Conservation (phyloP, 2,797 vertebrate species). For the Vireo griseus region DNA sequence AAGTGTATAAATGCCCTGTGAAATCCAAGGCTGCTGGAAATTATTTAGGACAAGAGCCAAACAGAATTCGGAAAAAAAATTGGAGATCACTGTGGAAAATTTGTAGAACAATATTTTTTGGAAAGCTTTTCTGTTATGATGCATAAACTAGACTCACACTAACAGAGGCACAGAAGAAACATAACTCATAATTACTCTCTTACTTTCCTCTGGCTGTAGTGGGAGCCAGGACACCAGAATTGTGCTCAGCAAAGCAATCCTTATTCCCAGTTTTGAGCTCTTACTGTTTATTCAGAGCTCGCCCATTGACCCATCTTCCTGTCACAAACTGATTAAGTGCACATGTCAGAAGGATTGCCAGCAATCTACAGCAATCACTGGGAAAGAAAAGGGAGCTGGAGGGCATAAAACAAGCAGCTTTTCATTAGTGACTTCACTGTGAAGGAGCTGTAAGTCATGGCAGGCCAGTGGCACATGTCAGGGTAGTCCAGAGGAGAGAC, state of each 20-base stretch:
- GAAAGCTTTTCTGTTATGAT: neutral
- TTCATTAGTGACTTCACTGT: neutral
- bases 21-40: conserved; percentile 23
- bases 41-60: conserved; percentile 18
- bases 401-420: neutral
- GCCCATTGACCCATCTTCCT: neutral
- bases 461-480: neutral
- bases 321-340: conserved; percentile 33
- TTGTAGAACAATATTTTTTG: conserved; percentile 11
- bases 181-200: neutral
- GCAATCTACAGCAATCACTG: neutral
- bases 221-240: neutral
- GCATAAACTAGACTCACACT: neutral
- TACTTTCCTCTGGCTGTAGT: neutral
- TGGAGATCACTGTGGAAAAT: neutral
- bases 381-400: neutral
- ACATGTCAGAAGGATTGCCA: conserved; percentile 11
- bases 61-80: neutral
- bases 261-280: neutral
- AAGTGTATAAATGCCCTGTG: neutral
- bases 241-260: neutral
- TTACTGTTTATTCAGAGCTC: neutral
- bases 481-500: neutral
- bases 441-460: neutral
- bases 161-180: neutral